phyloP scores from a whole-genome alignment of 2,797 vertebrate genomes.

The Buceros bicornis region DNA sequence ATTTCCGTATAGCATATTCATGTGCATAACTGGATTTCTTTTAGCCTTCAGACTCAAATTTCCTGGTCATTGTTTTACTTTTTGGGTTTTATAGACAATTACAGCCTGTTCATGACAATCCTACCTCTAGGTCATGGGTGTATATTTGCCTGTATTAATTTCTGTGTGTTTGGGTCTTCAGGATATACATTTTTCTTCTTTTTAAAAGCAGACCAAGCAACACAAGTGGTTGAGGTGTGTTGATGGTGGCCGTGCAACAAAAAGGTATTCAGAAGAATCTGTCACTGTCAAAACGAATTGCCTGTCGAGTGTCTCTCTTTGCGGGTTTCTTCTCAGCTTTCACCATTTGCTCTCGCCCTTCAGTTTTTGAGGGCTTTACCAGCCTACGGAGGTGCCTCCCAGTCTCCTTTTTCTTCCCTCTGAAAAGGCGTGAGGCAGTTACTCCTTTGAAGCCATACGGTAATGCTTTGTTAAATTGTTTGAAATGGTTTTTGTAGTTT shows the following conservation, averaged over 20 bases:
- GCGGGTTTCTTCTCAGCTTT: conserved; percentile 26
- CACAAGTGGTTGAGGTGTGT: not conserved
- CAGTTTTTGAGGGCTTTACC: not conserved
- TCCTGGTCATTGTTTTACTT: not conserved
- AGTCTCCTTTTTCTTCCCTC: not conserved
- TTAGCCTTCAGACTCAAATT: not conserved
- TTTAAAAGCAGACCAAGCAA: not conserved
- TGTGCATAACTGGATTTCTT: not conserved
- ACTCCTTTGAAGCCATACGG: not conserved
- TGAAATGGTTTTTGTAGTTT: not conserved
- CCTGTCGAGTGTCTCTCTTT: not conserved
- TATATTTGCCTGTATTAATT: conserved; percentile 6
- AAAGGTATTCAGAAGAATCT: not conserved
- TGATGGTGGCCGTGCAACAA: not conserved
- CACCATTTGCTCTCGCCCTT: not conserved
- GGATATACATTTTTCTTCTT: not conserved
- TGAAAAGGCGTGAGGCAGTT: not conserved
- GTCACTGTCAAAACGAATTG: conserved; percentile 22
- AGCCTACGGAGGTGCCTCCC: not conserved
- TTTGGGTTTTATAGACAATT: not conserved
- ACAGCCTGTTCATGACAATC: not conserved
- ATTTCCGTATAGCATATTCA: not conserved
- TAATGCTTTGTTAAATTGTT: not conserved
- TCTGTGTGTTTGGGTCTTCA: not conserved
- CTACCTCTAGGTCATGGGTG: not conserved